phyloP scores from a whole-genome alignment of 2,888 invertebrate species.

The Bibio marci region DNA sequence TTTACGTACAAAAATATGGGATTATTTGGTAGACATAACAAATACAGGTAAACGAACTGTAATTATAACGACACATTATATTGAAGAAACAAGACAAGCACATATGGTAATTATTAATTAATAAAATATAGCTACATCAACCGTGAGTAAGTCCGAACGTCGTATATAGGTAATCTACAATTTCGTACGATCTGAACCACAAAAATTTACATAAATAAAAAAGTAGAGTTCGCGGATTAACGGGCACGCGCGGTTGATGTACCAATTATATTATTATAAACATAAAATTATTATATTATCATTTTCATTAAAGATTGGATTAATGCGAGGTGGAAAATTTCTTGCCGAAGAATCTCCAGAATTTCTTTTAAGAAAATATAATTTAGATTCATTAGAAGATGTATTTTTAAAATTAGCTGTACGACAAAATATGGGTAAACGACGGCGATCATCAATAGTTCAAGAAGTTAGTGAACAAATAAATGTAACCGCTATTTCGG shows the following conservation, averaged over 20 bases:
- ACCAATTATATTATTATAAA: background rate
- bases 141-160: background rate
- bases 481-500: conserved; percentile 37
- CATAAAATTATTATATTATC: background rate
- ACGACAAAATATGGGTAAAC: conserved; percentile 64
- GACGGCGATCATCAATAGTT: conserved; percentile 61
- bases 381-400: conserved; percentile 56
- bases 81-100: conserved; percentile 73
- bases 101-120: conserved; percentile 35
- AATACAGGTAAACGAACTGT: conserved; percentile 60
- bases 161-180: background rate
- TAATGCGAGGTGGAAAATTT: conserved; percentile 69
- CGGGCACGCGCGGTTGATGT: no score
- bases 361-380: conserved; percentile 52
- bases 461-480: conserved; percentile 56
- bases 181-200: background rate
- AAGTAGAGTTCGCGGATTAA: no score
- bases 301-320: conserved; percentile 42
- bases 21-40: conserved; percentile 62
- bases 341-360: conserved; percentile 68
- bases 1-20: conserved; percentile 70
- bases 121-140: background rate
- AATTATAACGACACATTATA: conserved; percentile 77
- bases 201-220: no score
- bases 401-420: conserved; percentile 57